Evolutionary conservation across 2,113 vertebrate species (phyloP).

Genomic region (Columbina picui): DNA sequence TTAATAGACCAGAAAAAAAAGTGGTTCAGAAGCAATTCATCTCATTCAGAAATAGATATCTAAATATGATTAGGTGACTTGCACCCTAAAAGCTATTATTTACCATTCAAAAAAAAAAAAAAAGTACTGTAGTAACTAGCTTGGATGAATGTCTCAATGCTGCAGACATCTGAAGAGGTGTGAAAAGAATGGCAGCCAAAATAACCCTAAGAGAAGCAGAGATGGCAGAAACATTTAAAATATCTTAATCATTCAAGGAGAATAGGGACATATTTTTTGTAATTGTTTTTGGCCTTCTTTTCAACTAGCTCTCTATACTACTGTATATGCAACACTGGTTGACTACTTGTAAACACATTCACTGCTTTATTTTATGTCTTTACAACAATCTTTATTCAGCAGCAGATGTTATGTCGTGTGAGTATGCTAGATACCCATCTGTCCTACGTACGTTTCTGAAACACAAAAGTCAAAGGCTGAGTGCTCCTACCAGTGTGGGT

Average conservation of each 20-base stretch:
- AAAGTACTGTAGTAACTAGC: neutral
- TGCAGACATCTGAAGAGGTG: neutral
- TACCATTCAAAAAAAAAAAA: neutral
- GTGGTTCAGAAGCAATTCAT: neutral
- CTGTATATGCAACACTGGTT: neutral
- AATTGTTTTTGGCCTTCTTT: neutral
- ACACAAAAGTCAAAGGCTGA: neutral
- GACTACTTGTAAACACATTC: neutral
- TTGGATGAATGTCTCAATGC: neutral
- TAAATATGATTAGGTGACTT: neutral
- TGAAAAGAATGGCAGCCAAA: neutral
- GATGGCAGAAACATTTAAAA: neutral
- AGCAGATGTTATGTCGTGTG: neutral
- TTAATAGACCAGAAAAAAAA: neutral
- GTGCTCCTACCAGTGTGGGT: neutral
- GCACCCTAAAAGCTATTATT: neutral
- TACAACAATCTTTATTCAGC: neutral
- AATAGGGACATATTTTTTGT: neutral
- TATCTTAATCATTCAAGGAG: neutral
- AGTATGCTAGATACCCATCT: neutral
- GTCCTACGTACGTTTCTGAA: neutral
- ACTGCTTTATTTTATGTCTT: neutral
- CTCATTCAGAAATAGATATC: neutral
- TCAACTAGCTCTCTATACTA: neutral
- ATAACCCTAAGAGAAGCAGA: neutral